phyloP scores from a whole-genome alignment of 2,888 invertebrate genomes.

The Drosophila suboccidentalis region DNA sequence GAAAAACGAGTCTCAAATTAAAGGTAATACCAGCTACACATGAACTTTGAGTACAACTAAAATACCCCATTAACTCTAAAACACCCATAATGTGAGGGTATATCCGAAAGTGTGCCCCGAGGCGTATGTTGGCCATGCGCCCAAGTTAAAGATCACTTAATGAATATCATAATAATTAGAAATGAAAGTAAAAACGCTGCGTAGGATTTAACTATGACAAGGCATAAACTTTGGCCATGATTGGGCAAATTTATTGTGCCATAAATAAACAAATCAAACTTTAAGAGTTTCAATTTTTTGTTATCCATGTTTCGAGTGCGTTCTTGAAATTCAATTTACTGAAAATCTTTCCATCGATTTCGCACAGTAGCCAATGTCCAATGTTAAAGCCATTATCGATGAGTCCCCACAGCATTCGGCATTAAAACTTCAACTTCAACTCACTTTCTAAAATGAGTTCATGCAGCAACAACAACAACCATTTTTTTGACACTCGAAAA shows the following conservation, averaged over 20 bases:
- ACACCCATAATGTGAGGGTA: constrained; percentile 12
- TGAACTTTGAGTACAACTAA: neutral
- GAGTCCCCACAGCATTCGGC: constrained; percentile 26
- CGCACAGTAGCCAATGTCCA: constrained; percentile 64
- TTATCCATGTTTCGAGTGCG: constrained; percentile 40
- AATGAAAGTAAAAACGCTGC: constrained; percentile 76
- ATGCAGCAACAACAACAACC: constrained; percentile 56
- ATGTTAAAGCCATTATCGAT: constrained; percentile 43
- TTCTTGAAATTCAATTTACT: constrained; percentile 68
- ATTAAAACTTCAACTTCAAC: constrained; percentile 30
- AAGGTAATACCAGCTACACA: constrained; percentile 9
- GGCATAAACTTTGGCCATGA: constrained; percentile 73
- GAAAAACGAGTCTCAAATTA: constrained; percentile 29
- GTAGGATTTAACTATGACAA: constrained; percentile 61
- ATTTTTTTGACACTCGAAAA: constrained; percentile 68
- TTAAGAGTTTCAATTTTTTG: constrained; percentile 41
- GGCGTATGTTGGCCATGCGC: constrained; percentile 49
- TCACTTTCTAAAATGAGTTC: constrained; percentile 81
- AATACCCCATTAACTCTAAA: neutral
- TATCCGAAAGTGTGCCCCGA: constrained; percentile 38
- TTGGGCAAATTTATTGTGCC: constrained; percentile 60
- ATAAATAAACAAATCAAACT: constrained; percentile 73
- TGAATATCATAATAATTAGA: constrained; percentile 74
- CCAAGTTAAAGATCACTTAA: constrained; percentile 65
- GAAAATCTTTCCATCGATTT: constrained; percentile 48